A percentile compares a stretch with the other conserved stretches of the same genome.
Evolutionary conservation across 2,888 invertebrate species (phyloP).

Genomic region (Amblyjoppa fuscipennis): DNA sequence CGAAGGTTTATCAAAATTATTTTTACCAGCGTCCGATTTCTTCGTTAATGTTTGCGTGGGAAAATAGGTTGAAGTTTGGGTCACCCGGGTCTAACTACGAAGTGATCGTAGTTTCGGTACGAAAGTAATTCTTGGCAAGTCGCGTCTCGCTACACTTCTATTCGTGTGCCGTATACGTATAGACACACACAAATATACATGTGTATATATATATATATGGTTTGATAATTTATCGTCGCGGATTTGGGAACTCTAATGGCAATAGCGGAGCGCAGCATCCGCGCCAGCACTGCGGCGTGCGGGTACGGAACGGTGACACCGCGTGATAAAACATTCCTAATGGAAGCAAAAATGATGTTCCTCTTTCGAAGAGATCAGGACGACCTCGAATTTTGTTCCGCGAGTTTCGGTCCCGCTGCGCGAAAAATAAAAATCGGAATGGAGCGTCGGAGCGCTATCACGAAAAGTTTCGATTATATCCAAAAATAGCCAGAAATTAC

Average conservation of each 20-base stretch:
- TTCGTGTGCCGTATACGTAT: neutral
- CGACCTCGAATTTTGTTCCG: slow-evolving; percentile 9
- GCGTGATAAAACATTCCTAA: slow-evolving; percentile 72
- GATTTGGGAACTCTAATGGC: slow-evolving; percentile 73
- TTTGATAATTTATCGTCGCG: slow-evolving; percentile 71
- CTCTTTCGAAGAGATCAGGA: slow-evolving; percentile 11
- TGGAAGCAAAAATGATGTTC: slow-evolving; percentile 73
- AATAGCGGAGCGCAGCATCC: slow-evolving; percentile 64
- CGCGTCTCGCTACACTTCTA: slow-evolving; percentile 40
- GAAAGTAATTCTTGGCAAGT: slow-evolving; percentile 68
- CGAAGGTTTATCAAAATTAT: neutral
- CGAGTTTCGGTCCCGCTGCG: neutral
- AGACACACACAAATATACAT: slow-evolving; percentile 31
- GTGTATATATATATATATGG: slow-evolving; percentile 45
- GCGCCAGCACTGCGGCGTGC: slow-evolving; percentile 66
- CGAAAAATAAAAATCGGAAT: neutral
- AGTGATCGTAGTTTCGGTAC: slow-evolving; percentile 58
- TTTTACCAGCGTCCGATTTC: neutral
- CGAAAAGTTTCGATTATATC: neutral
- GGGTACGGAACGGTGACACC: slow-evolving; percentile 66
- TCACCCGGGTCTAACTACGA: slow-evolving; percentile 16
- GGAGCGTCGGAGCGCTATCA: neutral
- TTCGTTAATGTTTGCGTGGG: slow-evolving; percentile 1
- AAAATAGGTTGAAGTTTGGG: slow-evolving; percentile 22
- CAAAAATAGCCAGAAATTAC: neutral